Percentiles rank a stretch among this genome's conserved stretches.
phyloP scores from a whole-genome alignment of 2,113 vertebrate species.

The human (Homo sapiens) region DNA sequence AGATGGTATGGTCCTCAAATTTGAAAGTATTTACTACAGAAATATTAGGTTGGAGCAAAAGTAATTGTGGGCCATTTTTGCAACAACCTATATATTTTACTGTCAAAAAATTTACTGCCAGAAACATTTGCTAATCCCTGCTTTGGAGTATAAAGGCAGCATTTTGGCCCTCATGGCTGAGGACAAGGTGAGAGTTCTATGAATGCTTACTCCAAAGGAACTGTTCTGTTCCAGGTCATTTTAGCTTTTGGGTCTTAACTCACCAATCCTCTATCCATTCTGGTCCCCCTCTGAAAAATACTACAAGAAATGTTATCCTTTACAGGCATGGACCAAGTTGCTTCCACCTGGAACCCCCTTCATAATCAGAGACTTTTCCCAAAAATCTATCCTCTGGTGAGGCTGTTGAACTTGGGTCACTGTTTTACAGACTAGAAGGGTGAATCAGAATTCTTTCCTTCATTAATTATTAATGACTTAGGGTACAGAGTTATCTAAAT shows the following conservation, averaged over 20 bases:
- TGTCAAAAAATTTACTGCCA: background rate
- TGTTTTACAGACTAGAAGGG: background rate
- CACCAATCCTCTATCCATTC: background rate
- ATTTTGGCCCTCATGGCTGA: background rate
- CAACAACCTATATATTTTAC: too few relatives aligned
- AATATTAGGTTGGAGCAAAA: too few relatives aligned
- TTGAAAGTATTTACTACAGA: background rate
- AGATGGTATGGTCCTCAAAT: background rate
- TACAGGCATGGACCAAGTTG: conserved; percentile 36
- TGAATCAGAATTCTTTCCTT: background rate
- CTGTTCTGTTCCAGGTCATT: background rate
- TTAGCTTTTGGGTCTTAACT: background rate
- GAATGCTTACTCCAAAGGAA: background rate
- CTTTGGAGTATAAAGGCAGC: background rate
- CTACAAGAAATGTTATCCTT: background rate
- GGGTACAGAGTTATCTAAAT: background rate
- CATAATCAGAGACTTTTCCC: background rate
- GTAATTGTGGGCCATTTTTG: too few relatives aligned
- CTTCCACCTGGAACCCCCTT: conserved; percentile 69
- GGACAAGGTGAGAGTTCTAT: background rate
- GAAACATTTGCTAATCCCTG: background rate
- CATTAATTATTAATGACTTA: background rate
- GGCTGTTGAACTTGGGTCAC: background rate
- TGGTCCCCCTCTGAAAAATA: conserved; percentile 41
- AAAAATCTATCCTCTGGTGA: background rate